These are phyloP conservation scores for Synanthedon tipuliformis DNA, from an alignment of 2,888 invertebrate species.

Conservation along the genomic window DNA sequence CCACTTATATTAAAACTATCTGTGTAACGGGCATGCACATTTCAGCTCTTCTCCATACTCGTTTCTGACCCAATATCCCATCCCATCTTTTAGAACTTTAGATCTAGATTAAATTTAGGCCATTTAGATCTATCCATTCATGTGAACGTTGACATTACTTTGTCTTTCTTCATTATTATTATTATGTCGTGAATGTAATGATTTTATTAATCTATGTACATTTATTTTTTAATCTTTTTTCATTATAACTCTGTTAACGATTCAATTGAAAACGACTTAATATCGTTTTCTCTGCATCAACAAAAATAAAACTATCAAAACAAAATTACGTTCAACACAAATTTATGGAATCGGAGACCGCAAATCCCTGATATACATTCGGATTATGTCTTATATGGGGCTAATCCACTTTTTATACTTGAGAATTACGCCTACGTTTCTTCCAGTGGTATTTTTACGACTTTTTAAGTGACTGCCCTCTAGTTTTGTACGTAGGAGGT, in stretches of 20 bases:
- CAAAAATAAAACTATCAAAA: neutral
- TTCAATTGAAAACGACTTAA: neutral
- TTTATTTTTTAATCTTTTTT: no score
- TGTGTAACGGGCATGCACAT: no score
- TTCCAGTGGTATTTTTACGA: constrained; percentile 22
- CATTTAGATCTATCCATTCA: no score
- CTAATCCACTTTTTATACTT: constrained; percentile 53
- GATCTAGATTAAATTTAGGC: no score
- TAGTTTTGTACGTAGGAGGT: constrained; percentile 1
- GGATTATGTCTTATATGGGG: constrained; percentile 40
- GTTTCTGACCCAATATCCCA: no score
- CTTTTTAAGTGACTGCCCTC: constrained; percentile 39
- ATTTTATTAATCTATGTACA: no score
- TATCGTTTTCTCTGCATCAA: neutral
- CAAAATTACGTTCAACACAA: constrained; percentile 5
- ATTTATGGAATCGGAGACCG: constrained; percentile 17
- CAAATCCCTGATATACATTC: constrained; percentile 45
- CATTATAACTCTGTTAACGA: neutral
- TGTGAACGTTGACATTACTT: no score
- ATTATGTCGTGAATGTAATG: no score
- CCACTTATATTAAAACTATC: no score
- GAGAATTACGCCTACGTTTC: constrained; percentile 37
- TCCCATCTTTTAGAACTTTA: no score
- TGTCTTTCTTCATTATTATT: no score
- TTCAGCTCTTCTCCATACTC: no score